Percentiles rank a stretch among this genome's conserved stretches.
Evolutionary conservation across 2,797 vertebrate genomes (phyloP).

Genomic region (Heteromormyrus szaboi): DNA sequence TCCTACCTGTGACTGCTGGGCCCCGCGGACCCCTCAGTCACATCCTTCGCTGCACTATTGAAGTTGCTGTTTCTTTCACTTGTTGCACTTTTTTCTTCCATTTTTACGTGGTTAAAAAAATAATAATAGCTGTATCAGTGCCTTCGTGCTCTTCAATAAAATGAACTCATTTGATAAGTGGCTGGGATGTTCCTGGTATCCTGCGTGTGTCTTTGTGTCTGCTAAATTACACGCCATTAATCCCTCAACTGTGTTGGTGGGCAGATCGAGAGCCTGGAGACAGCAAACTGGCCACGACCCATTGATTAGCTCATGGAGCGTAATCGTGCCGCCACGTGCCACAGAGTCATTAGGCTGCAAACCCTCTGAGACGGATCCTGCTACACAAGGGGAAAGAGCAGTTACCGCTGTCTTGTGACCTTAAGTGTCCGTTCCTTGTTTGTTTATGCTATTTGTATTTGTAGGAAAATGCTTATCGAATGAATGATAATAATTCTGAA

Average conservation of each 20-base stretch:
- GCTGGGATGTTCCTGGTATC: background rate
- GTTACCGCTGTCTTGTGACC: background rate
- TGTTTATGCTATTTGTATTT: background rate
- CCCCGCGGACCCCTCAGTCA: background rate
- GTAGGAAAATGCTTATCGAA: background rate
- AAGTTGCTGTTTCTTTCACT: background rate
- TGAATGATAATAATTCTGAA: background rate
- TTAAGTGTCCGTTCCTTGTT: background rate
- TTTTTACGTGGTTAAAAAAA: background rate
- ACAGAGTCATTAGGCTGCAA: background rate
- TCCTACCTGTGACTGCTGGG: constrained; percentile 75
- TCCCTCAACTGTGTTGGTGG: background rate
- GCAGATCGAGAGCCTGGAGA: background rate
- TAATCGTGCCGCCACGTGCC: background rate
- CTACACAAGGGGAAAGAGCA: background rate
- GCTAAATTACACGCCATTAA: background rate
- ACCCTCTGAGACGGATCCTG: background rate
- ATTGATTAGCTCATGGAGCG: background rate
- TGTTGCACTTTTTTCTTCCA: background rate
- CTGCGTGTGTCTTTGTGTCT: background rate
- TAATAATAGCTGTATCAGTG: background rate
- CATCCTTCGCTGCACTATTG: background rate
- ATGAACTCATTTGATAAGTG: background rate
- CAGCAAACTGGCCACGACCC: background rate
- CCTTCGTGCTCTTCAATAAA: background rate